Base-by-base conservation (phyloP, 37 sponge, comb jelly and placozoan species). In the Aplysina aerophoba region DNA sequence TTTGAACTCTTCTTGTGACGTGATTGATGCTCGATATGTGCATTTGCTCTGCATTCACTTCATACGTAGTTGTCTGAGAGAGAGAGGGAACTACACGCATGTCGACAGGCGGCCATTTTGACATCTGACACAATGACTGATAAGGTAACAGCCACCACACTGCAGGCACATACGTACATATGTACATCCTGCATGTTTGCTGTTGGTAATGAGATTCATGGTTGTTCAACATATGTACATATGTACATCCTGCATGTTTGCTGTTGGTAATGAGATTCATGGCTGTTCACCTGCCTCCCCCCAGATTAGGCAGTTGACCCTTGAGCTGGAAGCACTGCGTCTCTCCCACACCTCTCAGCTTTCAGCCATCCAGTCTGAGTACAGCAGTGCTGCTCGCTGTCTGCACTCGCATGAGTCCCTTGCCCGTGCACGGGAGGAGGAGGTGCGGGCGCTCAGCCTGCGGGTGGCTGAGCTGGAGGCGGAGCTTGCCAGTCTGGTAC, bases 101-200 rank as follows among this genome's bases (percentile, higher is more conserved):
- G 44, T 75, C 44, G 78, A 1, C 19, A 75, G 53, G 44, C 44
- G 22, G 54, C 78, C 78, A 75, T 75, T 75, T 75, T 41, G n/a
- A 16, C 78, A 21, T 53, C 78, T 44, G 78, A 75, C 16, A 24
- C 44, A 5, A 40, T 75, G 78, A 75, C 5, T 75, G 78, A 75
- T n/a, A 75, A 75, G 78, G 78, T 75, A 75, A n/a, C 3, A 36
- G 44, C 11, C 39, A 2, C 2, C 30, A 35, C 37, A 31, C 6
- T 71, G 44, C 40, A 30, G 74, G 13, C 37, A 30, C 20, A 34
- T 25, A 30, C 13, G 8, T 31, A 73, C 4, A 31, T 33, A 19
- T 38, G 37, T 38, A 34, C 41, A 30, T 73, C 40, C 37, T 21
- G 37, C 30, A 38, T 37, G 11, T 73, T 15, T 31, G 37, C 37